Evolutionary conservation across 2,113 vertebrate species (phyloP), one percentile per base, ranked within the genome.

Genomic region (Ceratotherium simum): DNA sequence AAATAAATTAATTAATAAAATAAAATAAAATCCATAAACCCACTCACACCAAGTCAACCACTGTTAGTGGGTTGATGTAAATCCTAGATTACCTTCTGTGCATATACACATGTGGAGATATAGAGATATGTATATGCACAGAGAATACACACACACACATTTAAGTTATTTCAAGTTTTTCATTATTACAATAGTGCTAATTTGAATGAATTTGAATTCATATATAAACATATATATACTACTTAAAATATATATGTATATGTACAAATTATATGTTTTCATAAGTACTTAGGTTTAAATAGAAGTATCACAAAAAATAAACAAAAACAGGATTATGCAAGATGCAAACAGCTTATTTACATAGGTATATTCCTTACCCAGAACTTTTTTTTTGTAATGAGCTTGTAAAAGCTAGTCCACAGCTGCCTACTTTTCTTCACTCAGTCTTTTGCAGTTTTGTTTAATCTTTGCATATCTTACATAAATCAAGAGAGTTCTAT

Each of bases 391-490:
- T 62, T 36, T 17, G 18, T 8, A 33, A 31, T 46, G 31, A 90
- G 21, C 9, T 42, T 94, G 5, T 48, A 78, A 25, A 83, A 27
- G 42, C 42, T 1, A 56, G 39, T 11, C 33, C 67, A 56, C 46
- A 58, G 54, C 46, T 80, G 56, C 36, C 76, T 56, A 58, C 21
- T 86, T 69, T 86, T 79, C 73, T 56, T 27, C 42, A 42, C 86
- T 73, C 36, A 27, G 7, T 25, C 31, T 69, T 81, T 86, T 69
- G 78, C 13, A 73, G 23, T 80, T 94, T 72, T 79, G 62, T 25
- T 72, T 83, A 70, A 81, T 90, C 73, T 94, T 75, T 83, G 58
- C 39, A 9, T 83, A 75, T 75, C 69, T 89, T 73, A 92, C 51
- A 79, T 90, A 75, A 96, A 92, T 92, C 73, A 95, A 48, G 78